phyloP scores from a whole-genome alignment of 2,888 invertebrate species.

The Chymomyza amoena region DNA sequence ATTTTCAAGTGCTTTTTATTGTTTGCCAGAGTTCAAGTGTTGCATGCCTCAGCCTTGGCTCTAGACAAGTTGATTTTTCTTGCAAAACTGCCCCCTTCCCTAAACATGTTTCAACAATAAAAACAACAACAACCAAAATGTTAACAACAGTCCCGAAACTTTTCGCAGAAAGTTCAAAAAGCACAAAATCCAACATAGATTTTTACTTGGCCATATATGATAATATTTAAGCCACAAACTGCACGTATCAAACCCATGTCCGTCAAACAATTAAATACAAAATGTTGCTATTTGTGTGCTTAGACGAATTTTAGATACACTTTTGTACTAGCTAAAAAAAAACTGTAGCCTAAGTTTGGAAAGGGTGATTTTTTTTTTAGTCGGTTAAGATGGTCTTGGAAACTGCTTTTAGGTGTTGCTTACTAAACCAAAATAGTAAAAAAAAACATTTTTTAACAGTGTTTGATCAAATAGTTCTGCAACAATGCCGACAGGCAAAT shows the following conservation, averaged over 20 bases:
- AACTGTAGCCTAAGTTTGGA: too few species aligned
- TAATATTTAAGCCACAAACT: slow-evolving; percentile 27
- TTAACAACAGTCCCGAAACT: slow-evolving; percentile 1
- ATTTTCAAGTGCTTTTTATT: slow-evolving; percentile 49
- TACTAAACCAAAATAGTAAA: too few species aligned
- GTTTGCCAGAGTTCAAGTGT: slow-evolving; percentile 52
- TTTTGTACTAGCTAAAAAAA: neutral
- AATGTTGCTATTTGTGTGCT: neutral
- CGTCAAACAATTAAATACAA: neutral
- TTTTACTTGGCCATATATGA: slow-evolving; percentile 26
- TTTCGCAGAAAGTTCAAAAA: slow-evolving; percentile 39
- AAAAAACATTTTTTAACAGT: too few species aligned
- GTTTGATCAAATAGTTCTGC: too few species aligned
- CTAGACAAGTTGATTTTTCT: neutral
- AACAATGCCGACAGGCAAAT: too few species aligned
- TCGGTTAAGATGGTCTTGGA: too few species aligned
- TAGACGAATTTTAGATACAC: neutral
- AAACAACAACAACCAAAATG: neutral
- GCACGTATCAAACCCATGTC: slow-evolving; percentile 41
- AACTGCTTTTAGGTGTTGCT: too few species aligned
- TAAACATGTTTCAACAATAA: neutral
- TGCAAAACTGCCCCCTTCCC: neutral
- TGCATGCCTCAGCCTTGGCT: neutral
- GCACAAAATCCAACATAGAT: slow-evolving; percentile 30
- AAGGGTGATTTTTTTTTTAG: too few species aligned